phyloP scores from a whole-genome alignment of 2,113 vertebrate species.

The Dermatemys mawii region DNA sequence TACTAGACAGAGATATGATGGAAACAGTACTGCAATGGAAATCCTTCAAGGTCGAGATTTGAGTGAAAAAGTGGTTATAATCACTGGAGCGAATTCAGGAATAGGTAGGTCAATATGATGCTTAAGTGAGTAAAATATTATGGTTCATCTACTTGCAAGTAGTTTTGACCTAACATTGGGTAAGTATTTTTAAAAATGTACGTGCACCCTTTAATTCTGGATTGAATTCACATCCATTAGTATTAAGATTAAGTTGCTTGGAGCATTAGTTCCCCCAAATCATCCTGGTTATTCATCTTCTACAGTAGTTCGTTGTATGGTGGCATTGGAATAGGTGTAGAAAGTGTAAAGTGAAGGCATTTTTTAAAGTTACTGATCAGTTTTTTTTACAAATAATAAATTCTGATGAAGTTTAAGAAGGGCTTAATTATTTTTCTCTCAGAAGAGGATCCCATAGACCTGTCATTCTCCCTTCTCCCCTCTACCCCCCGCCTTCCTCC shows the following conservation, averaged over 20 bases:
- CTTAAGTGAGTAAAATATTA: neutral
- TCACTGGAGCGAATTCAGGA: conserved; percentile 94
- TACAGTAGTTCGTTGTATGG: neutral
- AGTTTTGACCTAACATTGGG: neutral
- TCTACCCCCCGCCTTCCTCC: too few species aligned
- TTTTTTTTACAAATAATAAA: neutral
- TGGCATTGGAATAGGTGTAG: rapidly evolving
- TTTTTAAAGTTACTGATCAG: neutral
- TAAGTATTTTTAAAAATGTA: neutral
- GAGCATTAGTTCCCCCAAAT: neutral
- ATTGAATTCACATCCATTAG: neutral
- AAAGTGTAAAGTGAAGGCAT: neutral
- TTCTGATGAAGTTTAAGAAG: neutral
- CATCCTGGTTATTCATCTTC: neutral
- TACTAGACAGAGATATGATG: conserved; percentile 88
- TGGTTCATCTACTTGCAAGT: neutral
- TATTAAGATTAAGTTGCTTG: neutral
- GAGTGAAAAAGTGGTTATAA: conserved; percentile 87
- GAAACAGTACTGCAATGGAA: conserved; percentile 92
- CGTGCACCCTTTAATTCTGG: neutral
- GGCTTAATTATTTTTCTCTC: neutral
- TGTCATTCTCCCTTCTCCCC: neutral
- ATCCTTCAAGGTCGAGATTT: conserved; percentile 93
- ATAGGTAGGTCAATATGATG: conserved; percentile 85
- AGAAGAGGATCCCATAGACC: neutral